A percentile compares a stretch with the other conserved stretches of the same genome.
phyloP scores from a whole-genome alignment of 2,113 vertebrate species.

The Leptosomus discolor region DNA sequence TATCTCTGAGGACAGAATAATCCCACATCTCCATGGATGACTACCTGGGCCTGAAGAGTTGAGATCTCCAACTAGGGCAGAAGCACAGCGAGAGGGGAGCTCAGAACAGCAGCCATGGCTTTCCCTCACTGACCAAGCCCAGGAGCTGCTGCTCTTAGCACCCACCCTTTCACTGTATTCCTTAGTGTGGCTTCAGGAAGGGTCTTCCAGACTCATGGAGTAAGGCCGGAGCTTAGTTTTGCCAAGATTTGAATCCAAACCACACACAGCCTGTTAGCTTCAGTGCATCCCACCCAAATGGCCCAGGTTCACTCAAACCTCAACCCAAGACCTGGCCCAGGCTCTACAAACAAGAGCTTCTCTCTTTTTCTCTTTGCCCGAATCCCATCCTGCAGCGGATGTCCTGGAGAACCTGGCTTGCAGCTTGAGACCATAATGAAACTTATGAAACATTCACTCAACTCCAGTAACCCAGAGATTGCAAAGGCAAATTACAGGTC shows the following conservation, averaged over 20 bases:
- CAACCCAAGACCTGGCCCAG: neutral
- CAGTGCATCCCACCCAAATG: slow-evolving; percentile 31
- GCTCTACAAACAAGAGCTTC: neutral
- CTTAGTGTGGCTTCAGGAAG: neutral
- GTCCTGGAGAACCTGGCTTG: slow-evolving; percentile 5
- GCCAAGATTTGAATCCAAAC: slow-evolving; percentile 32
- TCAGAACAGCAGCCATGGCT: neutral
- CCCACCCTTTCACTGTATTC: neutral
- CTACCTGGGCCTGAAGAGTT: neutral
- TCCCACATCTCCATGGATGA: neutral
- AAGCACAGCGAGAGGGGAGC: neutral
- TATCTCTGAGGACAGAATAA: neutral
- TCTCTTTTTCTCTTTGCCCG: neutral
- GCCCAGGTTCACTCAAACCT: slow-evolving; percentile 20
- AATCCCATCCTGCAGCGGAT: neutral
- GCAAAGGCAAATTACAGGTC: slow-evolving; percentile 13
- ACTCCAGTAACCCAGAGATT: neutral
- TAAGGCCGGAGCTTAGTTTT: neutral
- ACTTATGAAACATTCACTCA: neutral
- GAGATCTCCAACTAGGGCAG: neutral
- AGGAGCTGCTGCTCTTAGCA: neutral
- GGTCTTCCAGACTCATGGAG: neutral
- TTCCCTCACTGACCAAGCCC: neutral
- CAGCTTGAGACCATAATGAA: neutral
- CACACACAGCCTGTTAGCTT: neutral